Evolutionary conservation across 2,113 vertebrate genomes (phyloP).

Genomic region (Ivindomyrus marchei): DNA sequence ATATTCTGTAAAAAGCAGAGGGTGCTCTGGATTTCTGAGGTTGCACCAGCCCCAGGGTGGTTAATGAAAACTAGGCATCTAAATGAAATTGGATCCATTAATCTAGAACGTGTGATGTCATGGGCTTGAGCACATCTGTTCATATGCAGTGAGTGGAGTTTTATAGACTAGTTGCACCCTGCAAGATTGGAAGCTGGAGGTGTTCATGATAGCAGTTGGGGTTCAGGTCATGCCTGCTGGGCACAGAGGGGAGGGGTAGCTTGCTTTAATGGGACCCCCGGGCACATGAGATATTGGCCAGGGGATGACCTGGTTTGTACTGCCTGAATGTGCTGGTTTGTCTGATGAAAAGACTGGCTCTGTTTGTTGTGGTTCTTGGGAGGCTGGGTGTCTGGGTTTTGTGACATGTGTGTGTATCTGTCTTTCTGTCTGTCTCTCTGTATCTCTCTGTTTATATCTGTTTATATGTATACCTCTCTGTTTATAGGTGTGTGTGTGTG

Average conservation of each 20-base stretch:
- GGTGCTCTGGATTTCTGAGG: not conserved
- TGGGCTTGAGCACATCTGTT: not conserved
- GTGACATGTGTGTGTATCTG: not conserved
- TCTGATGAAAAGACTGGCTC: not conserved
- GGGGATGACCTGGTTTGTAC: not conserved
- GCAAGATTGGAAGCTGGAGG: not conserved
- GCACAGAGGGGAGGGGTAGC: not conserved
- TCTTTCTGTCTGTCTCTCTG: not conserved
- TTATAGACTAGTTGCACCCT: not conserved
- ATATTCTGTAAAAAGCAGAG: not conserved
- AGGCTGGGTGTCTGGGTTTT: not conserved
- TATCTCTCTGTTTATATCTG: not conserved
- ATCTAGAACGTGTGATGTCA: slow-evolving; percentile 27
- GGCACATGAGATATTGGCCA: not conserved
- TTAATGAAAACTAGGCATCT: not conserved
- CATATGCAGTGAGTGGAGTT: not conserved
- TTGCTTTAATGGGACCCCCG: not conserved
- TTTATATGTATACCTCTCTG: not conserved
- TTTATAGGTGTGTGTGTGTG: not conserved
- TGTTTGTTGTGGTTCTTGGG: not conserved
- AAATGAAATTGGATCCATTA: not conserved
- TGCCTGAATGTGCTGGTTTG: not conserved
- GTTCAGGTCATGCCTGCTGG: not conserved
- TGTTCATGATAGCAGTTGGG: not conserved
- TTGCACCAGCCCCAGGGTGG: not conserved